phyloP scores from a whole-genome alignment of 2,113 vertebrate genomes.

The Mormyrus iriodes region DNA sequence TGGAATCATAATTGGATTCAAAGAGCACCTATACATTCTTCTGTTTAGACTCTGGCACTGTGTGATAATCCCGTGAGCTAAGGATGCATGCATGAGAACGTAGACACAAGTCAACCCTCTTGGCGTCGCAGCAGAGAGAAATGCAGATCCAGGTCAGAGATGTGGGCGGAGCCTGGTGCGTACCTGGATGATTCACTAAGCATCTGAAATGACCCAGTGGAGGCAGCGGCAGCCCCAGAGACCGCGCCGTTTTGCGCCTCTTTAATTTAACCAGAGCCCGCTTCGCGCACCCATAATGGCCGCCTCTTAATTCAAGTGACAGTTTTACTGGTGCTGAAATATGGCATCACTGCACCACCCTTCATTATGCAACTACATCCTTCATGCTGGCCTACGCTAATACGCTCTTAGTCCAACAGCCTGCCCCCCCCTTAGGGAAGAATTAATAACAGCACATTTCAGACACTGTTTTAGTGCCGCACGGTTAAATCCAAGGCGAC shows the following conservation, averaged over 20 bases:
- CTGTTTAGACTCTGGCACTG: not conserved
- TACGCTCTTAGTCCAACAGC: constrained; percentile 33
- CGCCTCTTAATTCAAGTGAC: constrained; percentile 67
- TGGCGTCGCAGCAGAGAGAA: not conserved
- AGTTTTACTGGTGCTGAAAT: constrained; percentile 64
- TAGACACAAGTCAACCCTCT: not conserved
- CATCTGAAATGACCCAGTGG: constrained; percentile 63
- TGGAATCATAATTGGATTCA: not conserved
- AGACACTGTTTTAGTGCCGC: not conserved
- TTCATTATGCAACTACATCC: constrained; percentile 53
- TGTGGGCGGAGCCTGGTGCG: constrained; percentile 21
- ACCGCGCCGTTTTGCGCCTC: constrained; percentile 51
- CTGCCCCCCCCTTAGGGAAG: constrained; percentile 15
- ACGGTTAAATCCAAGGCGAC: not conserved
- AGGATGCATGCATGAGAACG: not conserved
- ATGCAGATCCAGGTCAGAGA: constrained; percentile 26
- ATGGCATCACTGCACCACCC: constrained; percentile 45
- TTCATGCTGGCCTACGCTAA: constrained; percentile 54
- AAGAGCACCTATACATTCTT: not conserved
- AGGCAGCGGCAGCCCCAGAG: constrained; percentile 41
- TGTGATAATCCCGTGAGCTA: not conserved
- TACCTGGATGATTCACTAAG: constrained; percentile 61
- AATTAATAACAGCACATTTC: constrained; percentile 14
- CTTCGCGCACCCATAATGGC: constrained; percentile 58
- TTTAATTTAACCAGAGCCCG: constrained; percentile 50